Conservation (phyloP, 2,888 invertebrate genomes). For the Drosophila kanekoi region DNA sequence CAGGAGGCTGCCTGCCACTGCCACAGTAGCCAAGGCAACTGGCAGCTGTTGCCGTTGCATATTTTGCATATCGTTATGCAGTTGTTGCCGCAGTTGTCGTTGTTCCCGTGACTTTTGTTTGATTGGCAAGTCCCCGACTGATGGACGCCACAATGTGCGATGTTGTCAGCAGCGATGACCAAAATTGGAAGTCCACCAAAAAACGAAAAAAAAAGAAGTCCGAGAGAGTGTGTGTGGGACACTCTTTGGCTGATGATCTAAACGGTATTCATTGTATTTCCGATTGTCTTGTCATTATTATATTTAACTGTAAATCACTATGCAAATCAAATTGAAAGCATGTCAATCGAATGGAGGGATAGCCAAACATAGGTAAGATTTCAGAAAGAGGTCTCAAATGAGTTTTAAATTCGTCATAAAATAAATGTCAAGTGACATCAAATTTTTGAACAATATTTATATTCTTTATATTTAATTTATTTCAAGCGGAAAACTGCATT, state of each 20-base stretch:
- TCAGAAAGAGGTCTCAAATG: too few species aligned
- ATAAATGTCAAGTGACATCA: too few species aligned
- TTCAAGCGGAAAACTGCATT: too few species aligned
- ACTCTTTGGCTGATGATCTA: slow-evolving; percentile 49
- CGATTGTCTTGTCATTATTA: slow-evolving; percentile 52
- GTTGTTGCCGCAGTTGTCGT: slow-evolving; percentile 33
- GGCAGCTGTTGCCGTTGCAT: slow-evolving; percentile 69
- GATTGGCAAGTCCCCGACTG: slow-evolving; percentile 48
- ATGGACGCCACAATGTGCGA: slow-evolving; percentile 61
- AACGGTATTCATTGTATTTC: slow-evolving; percentile 44
- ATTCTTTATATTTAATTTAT: too few species aligned
- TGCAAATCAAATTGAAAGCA: slow-evolving; percentile 40
- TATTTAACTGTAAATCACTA: slow-evolving; percentile 37
- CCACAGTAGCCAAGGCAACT: slow-evolving; percentile 43
- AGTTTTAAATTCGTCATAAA: too few species aligned
- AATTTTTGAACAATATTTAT: too few species aligned
- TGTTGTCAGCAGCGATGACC: slow-evolving; percentile 55
- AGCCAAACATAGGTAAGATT: not conserved
- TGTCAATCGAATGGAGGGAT: slow-evolving; percentile 6
- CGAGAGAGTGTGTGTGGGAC: slow-evolving; percentile 39
- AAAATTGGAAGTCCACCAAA: slow-evolving; percentile 49
- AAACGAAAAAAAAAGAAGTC: too few species aligned
- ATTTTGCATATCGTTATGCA: slow-evolving; percentile 81
- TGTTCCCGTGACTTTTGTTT: slow-evolving; percentile 27
- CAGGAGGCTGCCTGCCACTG: slow-evolving; percentile 30